phyloP scores from a whole-genome alignment of 2,888 invertebrate genomes.

The Teinopalpus imperialis region DNA sequence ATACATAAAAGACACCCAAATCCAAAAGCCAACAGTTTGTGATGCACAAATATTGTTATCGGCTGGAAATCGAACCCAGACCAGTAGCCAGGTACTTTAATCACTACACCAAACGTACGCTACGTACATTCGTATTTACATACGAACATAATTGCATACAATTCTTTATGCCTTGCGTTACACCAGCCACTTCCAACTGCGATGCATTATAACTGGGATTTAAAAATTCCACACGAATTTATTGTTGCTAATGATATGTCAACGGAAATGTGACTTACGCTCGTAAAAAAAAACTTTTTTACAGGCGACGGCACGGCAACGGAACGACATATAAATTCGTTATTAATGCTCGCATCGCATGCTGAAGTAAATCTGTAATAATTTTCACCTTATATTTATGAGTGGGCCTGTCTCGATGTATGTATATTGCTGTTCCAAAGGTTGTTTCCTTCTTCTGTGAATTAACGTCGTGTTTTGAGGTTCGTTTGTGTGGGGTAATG shows the following conservation, averaged over 20 bases:
- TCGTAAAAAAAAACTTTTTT: conserved; percentile 21
- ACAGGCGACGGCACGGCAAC: conserved; percentile 16
- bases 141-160: too few species aligned
- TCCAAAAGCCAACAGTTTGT: too few species aligned
- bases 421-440: conserved; percentile 1
- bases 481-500: conserved; percentile 19
- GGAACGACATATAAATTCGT: conserved; percentile 22
- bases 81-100: too few species aligned
- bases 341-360: conserved; percentile 28
- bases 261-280: conserved; percentile 18
- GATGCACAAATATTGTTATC: too few species aligned
- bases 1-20: too few species aligned
- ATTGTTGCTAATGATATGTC: conserved; percentile 22
- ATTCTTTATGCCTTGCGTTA: background rate
- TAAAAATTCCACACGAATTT: conserved; percentile 15
- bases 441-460: background rate
- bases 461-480: conserved; percentile 16
- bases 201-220: background rate
- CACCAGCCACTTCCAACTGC: background rate
- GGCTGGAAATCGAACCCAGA: too few species aligned
- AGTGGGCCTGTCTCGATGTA: conserved; percentile 4
- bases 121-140: too few species aligned
- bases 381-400: conserved; percentile 22
- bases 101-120: too few species aligned
- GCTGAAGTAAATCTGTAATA: conserved; percentile 15